These are phyloP conservation scores for Lepidurus couesii DNA, from an alignment of 1,140 invertebrate genomes.

Conservation along the genomic window DNA sequence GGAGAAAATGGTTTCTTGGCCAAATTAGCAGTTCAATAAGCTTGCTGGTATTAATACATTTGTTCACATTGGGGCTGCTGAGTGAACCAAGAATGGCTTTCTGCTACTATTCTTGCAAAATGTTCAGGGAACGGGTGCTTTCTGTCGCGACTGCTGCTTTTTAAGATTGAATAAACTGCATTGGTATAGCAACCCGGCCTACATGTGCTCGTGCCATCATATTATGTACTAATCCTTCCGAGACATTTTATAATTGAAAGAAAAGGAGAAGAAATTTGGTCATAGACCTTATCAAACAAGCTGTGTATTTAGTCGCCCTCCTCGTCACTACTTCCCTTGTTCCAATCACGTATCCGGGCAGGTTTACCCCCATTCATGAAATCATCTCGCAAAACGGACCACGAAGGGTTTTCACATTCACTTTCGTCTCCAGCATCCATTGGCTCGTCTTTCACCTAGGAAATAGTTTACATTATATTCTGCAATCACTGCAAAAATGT, in stretches of 20 bases:
- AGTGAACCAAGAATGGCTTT: no score
- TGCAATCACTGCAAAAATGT: slow-evolving; percentile 56
- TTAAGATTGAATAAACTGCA: no score
- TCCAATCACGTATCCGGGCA: slow-evolving; percentile 85
- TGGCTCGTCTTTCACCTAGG: slow-evolving; percentile 44
- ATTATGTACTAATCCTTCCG: no score
- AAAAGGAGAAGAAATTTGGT: background rate
- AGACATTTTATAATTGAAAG: background rate
- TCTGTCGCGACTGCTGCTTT: no score
- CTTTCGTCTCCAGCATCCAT: slow-evolving; percentile 39
- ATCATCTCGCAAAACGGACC: slow-evolving; percentile 66
- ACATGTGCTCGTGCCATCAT: no score
- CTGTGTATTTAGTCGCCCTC: slow-evolving; percentile 39
- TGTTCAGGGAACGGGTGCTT: no score
- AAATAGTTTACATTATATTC: slow-evolving; percentile 39
- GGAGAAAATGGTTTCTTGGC: slow-evolving; percentile 29
- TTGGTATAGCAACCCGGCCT: no score
- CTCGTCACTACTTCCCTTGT: slow-evolving; percentile 58
- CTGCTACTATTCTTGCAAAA: no score
- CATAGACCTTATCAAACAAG: background rate
- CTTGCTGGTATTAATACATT: background rate
- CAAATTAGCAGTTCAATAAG: slow-evolving; percentile 27
- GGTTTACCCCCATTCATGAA: slow-evolving; percentile 64
- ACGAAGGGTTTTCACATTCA: slow-evolving; percentile 46
- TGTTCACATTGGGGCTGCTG: background rate